These are phyloP conservation scores for Boloria selene DNA, from an alignment of 2,888 invertebrate species.

Conservation along the genomic window DNA sequence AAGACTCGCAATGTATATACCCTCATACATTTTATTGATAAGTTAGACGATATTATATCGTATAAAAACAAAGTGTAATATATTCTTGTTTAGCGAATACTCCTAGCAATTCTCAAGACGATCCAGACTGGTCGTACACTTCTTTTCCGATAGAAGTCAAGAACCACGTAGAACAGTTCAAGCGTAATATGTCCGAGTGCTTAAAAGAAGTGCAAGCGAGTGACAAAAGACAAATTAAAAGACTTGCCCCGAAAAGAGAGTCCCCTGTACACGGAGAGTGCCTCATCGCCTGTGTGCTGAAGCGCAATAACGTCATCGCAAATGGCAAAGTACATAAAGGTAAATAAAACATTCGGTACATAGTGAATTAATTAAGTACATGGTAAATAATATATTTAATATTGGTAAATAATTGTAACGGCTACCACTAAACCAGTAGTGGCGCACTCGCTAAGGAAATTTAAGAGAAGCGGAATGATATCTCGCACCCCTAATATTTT, in stretches of 20 bases:
- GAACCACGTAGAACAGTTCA: constrained; percentile 62
- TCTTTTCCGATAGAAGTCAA: constrained; percentile 60
- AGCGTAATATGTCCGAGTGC: constrained; percentile 71
- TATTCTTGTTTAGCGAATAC: constrained; percentile 4
- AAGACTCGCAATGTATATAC: too few relatives aligned
- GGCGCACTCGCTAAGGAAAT: too few relatives aligned
- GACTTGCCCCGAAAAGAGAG: constrained; percentile 64
- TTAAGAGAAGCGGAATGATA: too few relatives aligned
- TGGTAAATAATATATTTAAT: too few relatives aligned
- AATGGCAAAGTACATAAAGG: constrained; percentile 71
- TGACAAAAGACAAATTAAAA: constrained; percentile 57
- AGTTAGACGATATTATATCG: too few relatives aligned
- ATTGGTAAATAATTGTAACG: too few relatives aligned
- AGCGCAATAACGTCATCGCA: constrained; percentile 66
- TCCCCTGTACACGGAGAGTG: constrained; percentile 74
- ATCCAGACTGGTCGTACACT: constrained; percentile 81
- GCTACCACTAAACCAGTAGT: too few relatives aligned
- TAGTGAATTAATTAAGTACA: too few relatives aligned
- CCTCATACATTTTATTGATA: too few relatives aligned
- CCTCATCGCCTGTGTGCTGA: constrained; percentile 72
- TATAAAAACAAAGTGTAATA: not conserved
- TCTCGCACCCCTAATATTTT: too few relatives aligned
- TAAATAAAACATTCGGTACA: constrained; percentile 34
- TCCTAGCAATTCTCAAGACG: constrained; percentile 36
- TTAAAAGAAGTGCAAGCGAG: constrained; percentile 66